phyloP scores from a whole-genome alignment of 2,888 invertebrate genomes.

The Morinoia aosen region DNA sequence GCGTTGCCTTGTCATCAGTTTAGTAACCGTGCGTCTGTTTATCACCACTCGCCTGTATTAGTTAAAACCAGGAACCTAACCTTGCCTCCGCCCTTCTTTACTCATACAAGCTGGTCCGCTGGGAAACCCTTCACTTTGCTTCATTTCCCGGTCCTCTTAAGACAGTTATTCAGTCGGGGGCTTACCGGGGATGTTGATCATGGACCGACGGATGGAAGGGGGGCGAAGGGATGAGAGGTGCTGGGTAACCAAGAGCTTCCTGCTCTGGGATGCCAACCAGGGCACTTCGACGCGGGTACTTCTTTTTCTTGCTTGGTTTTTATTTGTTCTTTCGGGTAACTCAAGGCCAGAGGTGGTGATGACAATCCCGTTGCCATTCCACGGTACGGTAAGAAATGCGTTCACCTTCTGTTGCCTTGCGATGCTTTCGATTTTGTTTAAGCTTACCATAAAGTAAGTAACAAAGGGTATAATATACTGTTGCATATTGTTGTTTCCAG shows the following conservation, averaged over 20 bases:
- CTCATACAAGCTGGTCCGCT: neutral
- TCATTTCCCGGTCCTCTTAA: neutral
- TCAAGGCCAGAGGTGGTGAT: neutral
- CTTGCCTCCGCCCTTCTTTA: neutral
- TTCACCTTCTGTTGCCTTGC: neutral
- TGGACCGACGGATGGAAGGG: neutral
- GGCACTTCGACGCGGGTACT: neutral
- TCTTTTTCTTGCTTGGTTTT: neutral
- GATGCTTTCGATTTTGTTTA: neutral
- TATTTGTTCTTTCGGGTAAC: neutral
- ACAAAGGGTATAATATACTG: neutral
- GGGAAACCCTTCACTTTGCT: neutral
- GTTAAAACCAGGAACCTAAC: neutral
- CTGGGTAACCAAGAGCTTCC: neutral
- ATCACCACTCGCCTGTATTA: neutral
- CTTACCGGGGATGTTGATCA: neutral
- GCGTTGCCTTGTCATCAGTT: neutral
- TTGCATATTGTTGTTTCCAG: neutral
- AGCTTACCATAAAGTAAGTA: neutral
- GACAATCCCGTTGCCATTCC: neutral
- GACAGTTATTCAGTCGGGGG: neutral
- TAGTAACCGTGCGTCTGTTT: neutral
- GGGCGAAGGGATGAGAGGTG: neutral
- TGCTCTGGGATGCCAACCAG: constrained; percentile 10
- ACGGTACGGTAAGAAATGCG: neutral